Evolutionary conservation across 2,113 vertebrate genomes (phyloP), one percentile per base, ranked within the genome.

Genomic region (Grantiella picta): DNA sequence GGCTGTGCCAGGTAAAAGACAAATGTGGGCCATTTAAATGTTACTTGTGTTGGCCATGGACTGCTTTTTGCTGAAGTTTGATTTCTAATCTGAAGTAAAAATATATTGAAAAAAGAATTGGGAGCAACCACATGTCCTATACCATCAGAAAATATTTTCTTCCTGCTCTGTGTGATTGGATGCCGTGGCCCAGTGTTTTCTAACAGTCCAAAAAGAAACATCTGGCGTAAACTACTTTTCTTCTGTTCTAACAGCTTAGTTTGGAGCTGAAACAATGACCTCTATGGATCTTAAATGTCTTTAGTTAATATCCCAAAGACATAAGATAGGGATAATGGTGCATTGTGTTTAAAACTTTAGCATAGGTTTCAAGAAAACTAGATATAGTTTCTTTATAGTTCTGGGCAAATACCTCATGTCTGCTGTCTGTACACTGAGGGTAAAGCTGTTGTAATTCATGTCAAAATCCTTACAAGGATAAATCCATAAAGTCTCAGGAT

Each of bases 401-500:
- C 40, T 53, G 63, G 71, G 45, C 61, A 94, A 68, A 70, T 82
- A 38, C 21, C 68, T 94, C 52, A 42, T 81, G 33, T 89, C 35
- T 85, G 14, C 42, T 88, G 61, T 80, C n/a, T 81, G 40, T 92
- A 86, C 59, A 83, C 17, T 44, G 38, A 86, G 68, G 75, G 76
- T 44, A 95, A 95, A 93, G 54, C 36, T 81, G 85, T 36, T 49
- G 76, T 89, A 94, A 94, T 66, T 96, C 92, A 94, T 86, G 90
- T 89, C 94, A 94, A 90, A 94, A 92, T 76, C 81, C 63, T 66
- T 95, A 47, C 52, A 80, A 94, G 76, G 68, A 86, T 95, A 90
- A 95, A 97, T 95, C 94, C 93, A 95, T 97, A 95, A 95, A 95
- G 68, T 94, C 75, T 95, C 71, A 82, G 53, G 75, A 92, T 80